Evolutionary conservation across 2,888 invertebrate species (phyloP).

Genomic region (Tipula unca): DNA sequence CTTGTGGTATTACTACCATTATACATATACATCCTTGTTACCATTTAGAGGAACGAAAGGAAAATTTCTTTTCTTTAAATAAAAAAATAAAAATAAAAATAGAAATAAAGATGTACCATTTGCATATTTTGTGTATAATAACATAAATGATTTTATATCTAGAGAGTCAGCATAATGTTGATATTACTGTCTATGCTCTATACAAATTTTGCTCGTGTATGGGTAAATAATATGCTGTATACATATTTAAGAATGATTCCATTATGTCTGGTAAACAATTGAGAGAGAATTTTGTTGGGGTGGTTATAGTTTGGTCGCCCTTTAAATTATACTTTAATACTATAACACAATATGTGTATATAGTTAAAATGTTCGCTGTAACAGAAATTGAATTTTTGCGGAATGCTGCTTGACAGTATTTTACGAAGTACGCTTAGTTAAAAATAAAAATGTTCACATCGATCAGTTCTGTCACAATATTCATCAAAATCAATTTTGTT

Average conservation of each 20-base stretch:
- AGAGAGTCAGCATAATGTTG: background rate
- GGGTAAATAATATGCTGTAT: background rate
- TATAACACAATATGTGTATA: too few relatives aligned
- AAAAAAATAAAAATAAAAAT: background rate
- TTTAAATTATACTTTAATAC: background rate
- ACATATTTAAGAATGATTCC: background rate
- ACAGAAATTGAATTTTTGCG: too few relatives aligned
- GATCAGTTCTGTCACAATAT: too few relatives aligned
- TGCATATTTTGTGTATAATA: constrained; percentile 14
- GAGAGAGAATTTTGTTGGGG: background rate
- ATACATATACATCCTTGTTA: background rate
- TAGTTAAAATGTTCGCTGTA: too few relatives aligned
- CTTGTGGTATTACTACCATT: background rate
- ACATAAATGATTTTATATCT: constrained; percentile 8
- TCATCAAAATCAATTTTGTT: too few relatives aligned
- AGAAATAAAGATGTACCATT: constrained; percentile 8
- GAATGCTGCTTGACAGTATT: too few relatives aligned
- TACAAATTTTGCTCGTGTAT: background rate
- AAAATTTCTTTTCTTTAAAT: background rate
- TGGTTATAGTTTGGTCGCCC: background rate
- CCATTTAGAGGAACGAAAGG: background rate
- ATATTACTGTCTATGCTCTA: background rate
- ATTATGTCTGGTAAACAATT: background rate
- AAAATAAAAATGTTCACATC: too few relatives aligned
- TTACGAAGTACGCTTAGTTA: too few relatives aligned